Conservation (phyloP, 2,888 invertebrate species). For the Limnephilus lunatus region DNA sequence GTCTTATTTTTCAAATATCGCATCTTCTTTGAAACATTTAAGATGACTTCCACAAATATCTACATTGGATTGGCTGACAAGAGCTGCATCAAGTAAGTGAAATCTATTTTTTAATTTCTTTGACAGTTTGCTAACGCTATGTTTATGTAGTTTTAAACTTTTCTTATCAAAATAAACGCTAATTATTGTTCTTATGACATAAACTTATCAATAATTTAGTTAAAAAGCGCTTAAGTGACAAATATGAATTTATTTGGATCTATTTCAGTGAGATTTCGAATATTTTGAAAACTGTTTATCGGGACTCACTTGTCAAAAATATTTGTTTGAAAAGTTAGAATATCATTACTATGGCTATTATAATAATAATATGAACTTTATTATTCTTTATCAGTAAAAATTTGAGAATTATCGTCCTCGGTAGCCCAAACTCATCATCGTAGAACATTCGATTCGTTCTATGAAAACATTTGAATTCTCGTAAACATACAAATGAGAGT, state of each 20-base stretch:
- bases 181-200: neutral
- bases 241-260: neutral
- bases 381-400: neutral
- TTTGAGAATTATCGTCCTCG: neutral
- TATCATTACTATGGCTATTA: neutral
- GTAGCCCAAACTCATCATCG: neutral
- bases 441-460: neutral
- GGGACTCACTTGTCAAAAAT: neutral
- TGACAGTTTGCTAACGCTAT: conserved; percentile 54
- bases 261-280: neutral
- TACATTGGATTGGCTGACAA: conserved; percentile 79
- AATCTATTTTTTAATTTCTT: conserved; percentile 42
- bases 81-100: conserved; percentile 81
- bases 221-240: neutral
- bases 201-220: neutral
- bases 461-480: neutral
- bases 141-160: conserved; percentile 15
- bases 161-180: neutral
- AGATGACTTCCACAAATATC: conserved; percentile 81
- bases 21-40: conserved; percentile 64
- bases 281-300: neutral
- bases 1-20: conserved; percentile 50
- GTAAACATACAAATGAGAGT: too few species aligned
- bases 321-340: neutral
- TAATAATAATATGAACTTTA: neutral